phyloP scores from a whole-genome alignment of 2,797 vertebrate genomes.

The Cheirogaleus major region DNA sequence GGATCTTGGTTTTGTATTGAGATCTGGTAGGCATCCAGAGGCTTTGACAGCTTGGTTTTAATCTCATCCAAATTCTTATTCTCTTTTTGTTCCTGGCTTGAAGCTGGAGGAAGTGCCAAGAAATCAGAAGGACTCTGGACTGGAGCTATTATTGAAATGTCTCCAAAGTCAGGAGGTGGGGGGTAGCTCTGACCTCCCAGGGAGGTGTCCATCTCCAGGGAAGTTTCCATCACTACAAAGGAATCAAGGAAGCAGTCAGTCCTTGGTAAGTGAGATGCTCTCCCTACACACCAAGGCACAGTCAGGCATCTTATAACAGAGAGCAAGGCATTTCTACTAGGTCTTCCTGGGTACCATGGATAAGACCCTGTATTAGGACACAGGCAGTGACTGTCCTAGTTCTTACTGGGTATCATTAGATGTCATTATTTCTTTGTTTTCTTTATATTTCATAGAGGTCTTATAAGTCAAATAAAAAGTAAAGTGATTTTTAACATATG shows the following conservation, averaged over 20 bases:
- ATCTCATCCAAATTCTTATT: neutral
- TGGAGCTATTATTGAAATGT: neutral
- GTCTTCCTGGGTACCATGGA: neutral
- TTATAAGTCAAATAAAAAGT: neutral
- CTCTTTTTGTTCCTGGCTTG: neutral
- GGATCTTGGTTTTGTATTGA: neutral
- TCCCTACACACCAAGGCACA: too few species aligned
- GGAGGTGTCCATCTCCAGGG: neutral
- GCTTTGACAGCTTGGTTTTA: neutral
- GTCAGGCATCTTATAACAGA: neutral
- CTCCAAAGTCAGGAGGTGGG: neutral
- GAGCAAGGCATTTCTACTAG: neutral
- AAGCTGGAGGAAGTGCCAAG: constrained; percentile 4
- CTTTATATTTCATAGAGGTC: neutral
- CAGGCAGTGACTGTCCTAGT: neutral
- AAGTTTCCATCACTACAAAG: constrained; percentile 45
- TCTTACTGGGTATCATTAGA: neutral
- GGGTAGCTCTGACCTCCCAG: neutral
- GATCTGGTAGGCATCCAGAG: neutral
- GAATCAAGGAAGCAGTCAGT: constrained; percentile 37
- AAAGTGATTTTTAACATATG: neutral
- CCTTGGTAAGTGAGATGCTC: neutral
- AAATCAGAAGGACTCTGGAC: neutral
- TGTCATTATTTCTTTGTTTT: neutral
- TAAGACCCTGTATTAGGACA: neutral